These are phyloP conservation scores for Rhopalosiphum nymphaeae DNA, from an alignment of 2,888 invertebrate genomes.

Conservation along the genomic window DNA sequence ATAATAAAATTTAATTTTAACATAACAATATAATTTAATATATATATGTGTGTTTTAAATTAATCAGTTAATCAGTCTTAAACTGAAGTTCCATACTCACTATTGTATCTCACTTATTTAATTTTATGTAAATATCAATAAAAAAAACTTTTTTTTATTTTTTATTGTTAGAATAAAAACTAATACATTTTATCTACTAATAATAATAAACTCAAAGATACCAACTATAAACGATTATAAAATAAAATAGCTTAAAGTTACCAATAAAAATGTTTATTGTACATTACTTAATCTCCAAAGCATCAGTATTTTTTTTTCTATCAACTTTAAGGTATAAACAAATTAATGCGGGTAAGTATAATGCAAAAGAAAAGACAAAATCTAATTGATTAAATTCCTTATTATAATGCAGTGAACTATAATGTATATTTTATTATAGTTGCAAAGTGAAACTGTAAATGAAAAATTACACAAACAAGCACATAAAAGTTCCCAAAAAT, in stretches of 20 bases:
- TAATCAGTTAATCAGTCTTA: neutral
- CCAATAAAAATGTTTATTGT: neutral
- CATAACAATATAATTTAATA: neutral
- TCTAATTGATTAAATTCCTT: neutral
- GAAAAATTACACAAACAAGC: conserved; percentile 59
- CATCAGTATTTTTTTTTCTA: neutral
- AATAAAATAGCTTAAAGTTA: neutral
- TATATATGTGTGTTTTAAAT: neutral
- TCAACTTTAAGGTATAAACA: neutral
- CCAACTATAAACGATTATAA: neutral
- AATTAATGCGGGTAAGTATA: neutral
- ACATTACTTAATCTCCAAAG: neutral
- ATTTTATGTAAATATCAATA: neutral
- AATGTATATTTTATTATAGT: neutral
- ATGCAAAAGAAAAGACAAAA: neutral
- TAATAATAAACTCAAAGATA: neutral
- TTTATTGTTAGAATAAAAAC: neutral
- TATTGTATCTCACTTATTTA: neutral
- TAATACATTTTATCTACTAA: neutral
- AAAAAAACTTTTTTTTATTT: neutral
- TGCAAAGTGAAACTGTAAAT: conserved; percentile 52
- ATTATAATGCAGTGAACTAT: neutral
- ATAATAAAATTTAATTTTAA: conserved; percentile 68
- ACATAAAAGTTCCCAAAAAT: neutral
- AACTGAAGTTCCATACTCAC: neutral